Base-by-base conservation (phyloP, 2,888 invertebrate species). In the Drosophila mimetica region DNA sequence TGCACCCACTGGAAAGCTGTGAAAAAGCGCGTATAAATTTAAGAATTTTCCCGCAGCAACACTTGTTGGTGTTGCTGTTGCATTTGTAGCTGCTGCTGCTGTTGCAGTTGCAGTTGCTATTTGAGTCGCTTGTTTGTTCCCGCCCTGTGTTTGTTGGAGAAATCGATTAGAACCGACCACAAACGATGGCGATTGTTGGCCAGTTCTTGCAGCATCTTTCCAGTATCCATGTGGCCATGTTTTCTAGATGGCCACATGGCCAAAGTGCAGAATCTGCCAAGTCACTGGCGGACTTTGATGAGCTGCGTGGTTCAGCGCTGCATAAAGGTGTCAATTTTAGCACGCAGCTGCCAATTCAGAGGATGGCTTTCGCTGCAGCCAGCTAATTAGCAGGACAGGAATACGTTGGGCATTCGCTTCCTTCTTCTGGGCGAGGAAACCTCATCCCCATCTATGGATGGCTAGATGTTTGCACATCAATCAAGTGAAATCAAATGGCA, bases 271-370 rank as follows among this genome's bases (percentile, higher is more conserved):
- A 72, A 73, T 72, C 75, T 82, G 86, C 75, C 86, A 60, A 81
- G 67, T 82, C 44, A 44, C 44, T 11, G 70, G 60, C 65, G 58
- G 75, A 72, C 84, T 87, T 87, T 84, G 88, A 87, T 84, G 86
- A 71, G 83, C 76, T 85, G 80, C 80, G 74, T 78, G 58, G 66
- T 52, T 54, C 75, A 78, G 77, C 75, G 78, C 84, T 74, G 88
- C 88, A 73, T 84, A 82, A 76, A 86, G 86, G 86, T 86, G 86
- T 86, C 80, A 88, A 85, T 86, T 86, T 86, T 86, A 87, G 87
- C 88, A 86, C 88, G 79, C 71, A 74, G 75, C 70, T 82, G 86
- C 83, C 88, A 84, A 76, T 78, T 77, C 78, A 76, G 63, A 61
- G 66, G 66, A 71, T 44, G 53, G 48, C 46, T 46, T 46, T 46